These are phyloP conservation scores for Pteruthius melanotis DNA, from an alignment of 2,113 vertebrate genomes.

Conservation along the genomic window DNA sequence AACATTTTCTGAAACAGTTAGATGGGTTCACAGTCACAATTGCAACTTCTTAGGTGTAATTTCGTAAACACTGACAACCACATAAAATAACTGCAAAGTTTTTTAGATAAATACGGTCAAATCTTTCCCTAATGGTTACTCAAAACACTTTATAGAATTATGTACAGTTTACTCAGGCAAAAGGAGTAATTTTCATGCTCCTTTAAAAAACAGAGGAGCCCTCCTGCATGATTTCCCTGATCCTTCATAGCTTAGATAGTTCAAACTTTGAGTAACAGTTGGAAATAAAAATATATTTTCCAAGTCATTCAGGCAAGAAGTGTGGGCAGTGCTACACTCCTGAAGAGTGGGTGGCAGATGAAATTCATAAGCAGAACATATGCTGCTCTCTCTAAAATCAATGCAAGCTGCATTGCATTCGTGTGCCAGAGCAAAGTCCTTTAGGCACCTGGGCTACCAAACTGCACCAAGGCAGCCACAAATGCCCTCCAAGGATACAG, in stretches of 20 bases:
- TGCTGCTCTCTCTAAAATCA: constrained; percentile 8
- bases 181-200: neutral
- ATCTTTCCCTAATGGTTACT: neutral
- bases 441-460: neutral
- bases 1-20: neutral
- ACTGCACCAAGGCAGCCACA: neutral
- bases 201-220: neutral
- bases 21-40: neutral
- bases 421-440: neutral
- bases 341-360: constrained; percentile 34
- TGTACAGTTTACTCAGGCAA: neutral
- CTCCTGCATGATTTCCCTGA: neutral
- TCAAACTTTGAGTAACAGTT: constrained; percentile 18
- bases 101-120: neutral
- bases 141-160: neutral
- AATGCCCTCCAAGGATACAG: neutral
- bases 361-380: constrained; percentile 33
- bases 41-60: neutral
- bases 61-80: neutral
- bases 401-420: neutral
- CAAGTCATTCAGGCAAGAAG: constrained; percentile 29
- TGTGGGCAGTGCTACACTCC: constrained; percentile 18
- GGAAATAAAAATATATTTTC: constrained; percentile 12
- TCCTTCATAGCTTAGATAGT: neutral
- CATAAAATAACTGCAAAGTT: neutral